phyloP scores from a whole-genome alignment of 1,140 invertebrate genomes.

The Papilio xuthus region DNA sequence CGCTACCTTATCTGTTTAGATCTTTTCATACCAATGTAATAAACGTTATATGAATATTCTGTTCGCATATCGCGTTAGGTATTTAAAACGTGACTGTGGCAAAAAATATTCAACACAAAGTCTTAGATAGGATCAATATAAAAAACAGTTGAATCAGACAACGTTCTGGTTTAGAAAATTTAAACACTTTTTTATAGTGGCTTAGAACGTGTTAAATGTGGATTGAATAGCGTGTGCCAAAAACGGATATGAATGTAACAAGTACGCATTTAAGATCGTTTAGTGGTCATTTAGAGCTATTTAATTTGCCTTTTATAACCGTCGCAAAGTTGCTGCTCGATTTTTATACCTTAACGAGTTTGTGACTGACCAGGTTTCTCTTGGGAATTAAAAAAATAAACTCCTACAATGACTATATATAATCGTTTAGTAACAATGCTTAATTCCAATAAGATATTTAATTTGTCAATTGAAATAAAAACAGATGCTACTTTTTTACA shows the following conservation, averaged over 20 bases:
- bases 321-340: neutral
- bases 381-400: slow-evolving; percentile 23
- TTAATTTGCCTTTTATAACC: slow-evolving; percentile 38
- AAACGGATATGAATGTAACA: slow-evolving; percentile 32
- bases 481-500: neutral
- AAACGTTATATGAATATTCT: neutral
- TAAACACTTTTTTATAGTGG: slow-evolving; percentile 18
- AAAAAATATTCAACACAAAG: slow-evolving; percentile 16
- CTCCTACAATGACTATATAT: neutral
- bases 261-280: slow-evolving; percentile 33
- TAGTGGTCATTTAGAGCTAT: slow-evolving; percentile 35
- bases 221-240: slow-evolving; percentile 30
- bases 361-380: slow-evolving; percentile 23
- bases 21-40: too few relatives aligned
- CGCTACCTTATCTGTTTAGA: too few relatives aligned
- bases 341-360: slow-evolving; percentile 32
- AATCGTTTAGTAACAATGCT: neutral
- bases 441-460: neutral
- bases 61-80: slow-evolving; percentile 28
- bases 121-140: slow-evolving; percentile 13
- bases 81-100: slow-evolving; percentile 12
- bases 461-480: neutral
- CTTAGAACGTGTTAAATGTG: neutral
- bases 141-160: slow-evolving; percentile 8
- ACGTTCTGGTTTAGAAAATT: slow-evolving; percentile 26